These are phyloP conservation scores for Neodiprion pinetum DNA, from an alignment of 1,140 invertebrate species.

Conservation along the genomic window DNA sequence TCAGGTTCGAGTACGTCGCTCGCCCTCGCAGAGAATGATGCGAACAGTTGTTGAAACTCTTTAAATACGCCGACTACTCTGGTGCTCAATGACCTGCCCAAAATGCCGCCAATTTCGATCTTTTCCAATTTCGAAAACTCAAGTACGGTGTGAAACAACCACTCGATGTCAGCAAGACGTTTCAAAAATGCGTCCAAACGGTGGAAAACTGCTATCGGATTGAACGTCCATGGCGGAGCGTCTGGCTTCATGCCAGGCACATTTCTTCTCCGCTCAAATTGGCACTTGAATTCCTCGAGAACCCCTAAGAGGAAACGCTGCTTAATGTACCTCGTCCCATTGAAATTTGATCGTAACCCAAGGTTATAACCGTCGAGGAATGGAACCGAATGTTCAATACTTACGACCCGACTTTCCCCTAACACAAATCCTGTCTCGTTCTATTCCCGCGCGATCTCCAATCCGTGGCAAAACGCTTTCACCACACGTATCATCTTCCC, in stretches of 20 bases:
- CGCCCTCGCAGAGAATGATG: slow-evolving; percentile 83
- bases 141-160: slow-evolving; percentile 90
- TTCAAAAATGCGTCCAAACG: slow-evolving; percentile 85
- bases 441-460: slow-evolving; percentile 24
- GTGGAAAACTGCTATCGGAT: slow-evolving; percentile 85
- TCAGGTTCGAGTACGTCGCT: slow-evolving; percentile 92
- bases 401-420: background rate
- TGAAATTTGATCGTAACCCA: too few relatives aligned
- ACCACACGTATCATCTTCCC: slow-evolving; percentile 62
- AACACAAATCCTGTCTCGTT: too few relatives aligned
- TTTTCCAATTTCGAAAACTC: slow-evolving; percentile 96
- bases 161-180: slow-evolving; percentile 82
- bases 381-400: background rate
- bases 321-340: too few relatives aligned
- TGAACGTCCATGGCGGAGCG: slow-evolving; percentile 85
- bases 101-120: slow-evolving; percentile 92
- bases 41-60: slow-evolving; percentile 89
- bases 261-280: slow-evolving; percentile 52
- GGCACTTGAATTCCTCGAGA: slow-evolving; percentile 54
- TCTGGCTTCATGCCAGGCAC: slow-evolving; percentile 57
- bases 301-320: slow-evolving; percentile 65
- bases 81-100: slow-evolving; percentile 81
- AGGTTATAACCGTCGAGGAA: too few relatives aligned
- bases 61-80: slow-evolving; percentile 81
- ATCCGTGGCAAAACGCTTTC: slow-evolving; percentile 51